These are phyloP conservation scores for Hyperopisus bebe DNA, from an alignment of 2,113 vertebrate genomes.

Conservation along the genomic window DNA sequence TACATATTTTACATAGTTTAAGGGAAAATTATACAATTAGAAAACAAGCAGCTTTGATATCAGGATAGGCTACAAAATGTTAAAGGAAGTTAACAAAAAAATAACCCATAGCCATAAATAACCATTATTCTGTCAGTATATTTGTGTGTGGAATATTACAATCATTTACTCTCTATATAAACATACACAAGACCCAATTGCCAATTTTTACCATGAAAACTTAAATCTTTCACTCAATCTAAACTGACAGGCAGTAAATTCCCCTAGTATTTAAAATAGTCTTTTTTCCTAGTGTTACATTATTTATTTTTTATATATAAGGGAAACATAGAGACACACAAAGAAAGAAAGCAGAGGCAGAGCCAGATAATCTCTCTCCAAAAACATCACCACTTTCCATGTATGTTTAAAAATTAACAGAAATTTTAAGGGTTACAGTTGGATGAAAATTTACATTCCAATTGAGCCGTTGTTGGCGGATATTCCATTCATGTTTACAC, in stretches of 20 bases:
- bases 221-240: not conserved
- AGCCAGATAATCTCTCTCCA: not conserved
- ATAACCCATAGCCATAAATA: conserved; percentile 12
- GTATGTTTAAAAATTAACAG: not conserved
- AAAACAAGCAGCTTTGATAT: conserved; percentile 15
- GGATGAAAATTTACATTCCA: not conserved
- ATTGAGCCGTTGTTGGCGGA: not conserved
- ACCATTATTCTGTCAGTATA: conserved; percentile 7
- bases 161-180: not conserved
- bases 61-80: conserved; percentile 7
- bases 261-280: not conserved
- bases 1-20: conserved; percentile 21
- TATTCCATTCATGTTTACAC: not conserved
- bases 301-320: not conserved
- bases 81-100: not conserved
- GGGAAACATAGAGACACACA: not conserved
- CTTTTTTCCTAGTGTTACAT: not conserved
- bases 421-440: not conserved
- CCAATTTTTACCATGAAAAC: conserved; percentile 7
- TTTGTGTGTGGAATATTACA: not conserved
- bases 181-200: not conserved
- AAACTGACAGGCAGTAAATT: not conserved
- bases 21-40: conserved; percentile 17
- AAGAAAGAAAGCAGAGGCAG: not conserved
- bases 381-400: not conserved